These are phyloP conservation scores for Arnoldichthys spilopterus DNA, from an alignment of 2,797 vertebrate genomes.

Conservation along the genomic window DNA sequence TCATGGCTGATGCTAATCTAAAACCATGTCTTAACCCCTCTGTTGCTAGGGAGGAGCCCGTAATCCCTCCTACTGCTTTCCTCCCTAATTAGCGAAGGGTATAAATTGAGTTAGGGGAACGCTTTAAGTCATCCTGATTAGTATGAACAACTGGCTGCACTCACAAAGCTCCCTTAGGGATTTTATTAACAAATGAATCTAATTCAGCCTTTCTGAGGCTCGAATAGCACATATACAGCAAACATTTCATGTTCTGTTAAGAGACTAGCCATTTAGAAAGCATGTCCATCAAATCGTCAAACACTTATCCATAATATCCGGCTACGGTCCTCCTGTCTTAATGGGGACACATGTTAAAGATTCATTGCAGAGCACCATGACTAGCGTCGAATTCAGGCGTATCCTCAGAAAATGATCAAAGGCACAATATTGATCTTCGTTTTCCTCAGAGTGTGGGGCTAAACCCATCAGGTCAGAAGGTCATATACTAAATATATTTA, in stretches of 20 bases:
- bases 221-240: not conserved
- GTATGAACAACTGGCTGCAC: slow-evolving; percentile 61
- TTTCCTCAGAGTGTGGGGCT: not conserved
- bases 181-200: slow-evolving; percentile 70
- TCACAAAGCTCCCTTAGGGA: slow-evolving; percentile 63
- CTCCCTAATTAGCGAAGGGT: slow-evolving; percentile 78
- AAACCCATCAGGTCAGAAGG: slow-evolving; percentile 58
- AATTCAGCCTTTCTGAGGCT: slow-evolving; percentile 52
- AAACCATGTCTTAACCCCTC: slow-evolving; percentile 49
- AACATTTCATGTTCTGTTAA: not conserved
- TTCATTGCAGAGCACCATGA: slow-evolving; percentile 36
- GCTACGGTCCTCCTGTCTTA: not conserved
- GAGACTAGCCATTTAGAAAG: not conserved
- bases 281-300: not conserved
- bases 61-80: slow-evolving; percentile 77
- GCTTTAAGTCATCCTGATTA: slow-evolving; percentile 80
- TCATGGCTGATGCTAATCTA: slow-evolving; percentile 29
- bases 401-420: slow-evolving; percentile 29
- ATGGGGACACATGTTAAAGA: slow-evolving; percentile 26
- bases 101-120: slow-evolving; percentile 74
- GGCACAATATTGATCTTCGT: slow-evolving; percentile 26
- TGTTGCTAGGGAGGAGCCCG: slow-evolving; percentile 77
- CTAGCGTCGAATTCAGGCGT: slow-evolving; percentile 2
- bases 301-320: not conserved
- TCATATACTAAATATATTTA: slow-evolving; percentile 70